Evolutionary conservation across 2,888 invertebrate genomes (phyloP).

Genomic region (Loripinus fragilis): DNA sequence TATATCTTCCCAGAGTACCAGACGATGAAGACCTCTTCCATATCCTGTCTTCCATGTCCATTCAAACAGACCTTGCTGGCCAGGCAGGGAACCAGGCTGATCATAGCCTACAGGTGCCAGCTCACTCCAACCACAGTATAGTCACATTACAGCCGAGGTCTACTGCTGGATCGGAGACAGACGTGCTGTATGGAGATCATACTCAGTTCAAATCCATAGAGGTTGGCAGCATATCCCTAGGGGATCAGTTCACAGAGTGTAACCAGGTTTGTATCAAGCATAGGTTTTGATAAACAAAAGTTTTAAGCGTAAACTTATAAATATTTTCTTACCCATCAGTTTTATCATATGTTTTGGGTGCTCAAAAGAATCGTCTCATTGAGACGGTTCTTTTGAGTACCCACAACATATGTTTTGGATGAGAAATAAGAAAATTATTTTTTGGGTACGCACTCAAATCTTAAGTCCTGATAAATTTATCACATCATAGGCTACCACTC

Average conservation of each 20-base stretch:
- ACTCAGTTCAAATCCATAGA: slow-evolving; percentile 60
- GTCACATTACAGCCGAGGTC: not conserved
- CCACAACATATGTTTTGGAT: too few relatives aligned
- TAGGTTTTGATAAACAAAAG: too few relatives aligned
- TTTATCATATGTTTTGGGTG: too few relatives aligned
- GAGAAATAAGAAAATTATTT: too few relatives aligned
- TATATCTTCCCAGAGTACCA: slow-evolving; percentile 41
- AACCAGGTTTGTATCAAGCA: slow-evolving; percentile 29
- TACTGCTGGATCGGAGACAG: slow-evolving; percentile 57
- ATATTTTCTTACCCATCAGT: too few relatives aligned
- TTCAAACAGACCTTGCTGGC: slow-evolving; percentile 30
- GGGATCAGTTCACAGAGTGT: slow-evolving; percentile 69
- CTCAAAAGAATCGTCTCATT: too few relatives aligned
- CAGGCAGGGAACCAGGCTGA: slow-evolving; percentile 41
- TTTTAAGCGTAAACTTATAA: too few relatives aligned
- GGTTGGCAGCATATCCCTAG: slow-evolving; percentile 67
- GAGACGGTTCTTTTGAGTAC: too few relatives aligned
- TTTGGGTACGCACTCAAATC: too few relatives aligned
- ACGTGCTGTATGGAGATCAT: slow-evolving; percentile 51
- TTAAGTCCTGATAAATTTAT: too few relatives aligned
- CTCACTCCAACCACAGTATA: not conserved
- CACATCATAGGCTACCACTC: too few relatives aligned
- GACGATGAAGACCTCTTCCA: slow-evolving; percentile 48
- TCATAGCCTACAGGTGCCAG: slow-evolving; percentile 34
- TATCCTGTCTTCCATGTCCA: slow-evolving; percentile 14